Evolutionary conservation across 2,888 invertebrate species (phyloP).

Genomic region (Cantharis lateralis): DNA sequence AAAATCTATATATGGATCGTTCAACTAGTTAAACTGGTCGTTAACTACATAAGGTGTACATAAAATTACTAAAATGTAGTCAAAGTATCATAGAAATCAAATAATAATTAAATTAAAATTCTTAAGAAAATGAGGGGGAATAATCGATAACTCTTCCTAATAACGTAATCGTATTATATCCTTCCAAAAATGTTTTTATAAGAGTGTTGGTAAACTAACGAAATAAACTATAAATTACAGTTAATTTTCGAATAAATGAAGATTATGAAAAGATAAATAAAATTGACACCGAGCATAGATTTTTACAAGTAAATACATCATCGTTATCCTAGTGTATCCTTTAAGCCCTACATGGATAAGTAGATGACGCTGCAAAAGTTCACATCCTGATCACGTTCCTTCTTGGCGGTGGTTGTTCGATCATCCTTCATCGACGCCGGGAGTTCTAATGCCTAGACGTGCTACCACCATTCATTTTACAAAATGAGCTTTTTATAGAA

Average conservation of each 20-base stretch:
- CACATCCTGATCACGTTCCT: slow-evolving; percentile 38
- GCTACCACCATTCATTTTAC: slow-evolving; percentile 26
- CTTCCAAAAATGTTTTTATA: not conserved
- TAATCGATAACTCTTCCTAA: not conserved
- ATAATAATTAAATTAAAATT: not conserved
- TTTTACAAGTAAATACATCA: slow-evolving; percentile 37
- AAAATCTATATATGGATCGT: not conserved
- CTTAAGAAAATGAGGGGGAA: not conserved
- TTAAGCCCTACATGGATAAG: slow-evolving; percentile 36
- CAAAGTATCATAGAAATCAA: not conserved
- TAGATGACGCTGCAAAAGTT: slow-evolving; percentile 34
- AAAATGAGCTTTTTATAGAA: slow-evolving; percentile 30
- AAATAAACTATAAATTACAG: not conserved
- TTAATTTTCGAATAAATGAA: slow-evolving; percentile 2
- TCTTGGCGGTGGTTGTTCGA: slow-evolving; percentile 36
- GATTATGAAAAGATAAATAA: not conserved
- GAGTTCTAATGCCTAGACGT: slow-evolving; percentile 30
- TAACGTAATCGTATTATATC: not conserved
- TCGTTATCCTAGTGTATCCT: slow-evolving; percentile 37
- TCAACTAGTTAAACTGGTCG: slow-evolving; percentile 1
- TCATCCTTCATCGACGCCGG: slow-evolving; percentile 37
- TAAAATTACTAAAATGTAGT: slow-evolving; percentile 3
- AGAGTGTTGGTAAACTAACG: not conserved
- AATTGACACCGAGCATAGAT: slow-evolving; percentile 20
- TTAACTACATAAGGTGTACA: not conserved